These are phyloP conservation scores for Ovis canadensis DNA, from an alignment of 2,113 vertebrate genomes.

Conservation along the genomic window DNA sequence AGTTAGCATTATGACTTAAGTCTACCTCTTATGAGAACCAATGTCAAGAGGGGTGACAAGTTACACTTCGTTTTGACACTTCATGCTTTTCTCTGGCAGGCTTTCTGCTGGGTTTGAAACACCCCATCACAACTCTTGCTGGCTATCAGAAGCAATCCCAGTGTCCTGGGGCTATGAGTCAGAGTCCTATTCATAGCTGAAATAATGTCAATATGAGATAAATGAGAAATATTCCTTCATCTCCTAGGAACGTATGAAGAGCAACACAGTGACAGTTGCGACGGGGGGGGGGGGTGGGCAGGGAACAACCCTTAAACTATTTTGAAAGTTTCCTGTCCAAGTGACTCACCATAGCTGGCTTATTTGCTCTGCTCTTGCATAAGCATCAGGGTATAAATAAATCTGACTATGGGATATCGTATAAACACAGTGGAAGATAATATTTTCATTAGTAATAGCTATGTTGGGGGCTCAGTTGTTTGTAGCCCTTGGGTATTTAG, in stretches of 20 bases:
- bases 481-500: constrained; percentile 14
- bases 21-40: not conserved
- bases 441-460: constrained; percentile 59
- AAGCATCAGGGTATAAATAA: constrained; percentile 69
- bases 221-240: constrained; percentile 27
- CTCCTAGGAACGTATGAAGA: constrained; percentile 43
- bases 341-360: constrained; percentile 59
- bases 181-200: not conserved
- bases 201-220: not conserved
- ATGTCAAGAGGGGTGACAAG: not conserved
- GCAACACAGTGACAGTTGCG: not conserved
- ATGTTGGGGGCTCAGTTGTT: not conserved
- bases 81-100: not conserved
- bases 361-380: constrained; percentile 59
- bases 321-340: constrained; percentile 58
- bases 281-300: too few species aligned
- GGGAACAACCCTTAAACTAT: not conserved
- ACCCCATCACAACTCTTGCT: accelerated
- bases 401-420: constrained; percentile 33
- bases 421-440: constrained; percentile 52
- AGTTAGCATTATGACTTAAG: not conserved
- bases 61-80: not conserved
- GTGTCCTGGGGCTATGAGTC: not conserved
- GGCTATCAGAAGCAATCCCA: not conserved
- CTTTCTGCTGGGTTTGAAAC: not conserved